These are phyloP conservation scores for Drosophila hydei DNA, from an alignment of 1,140 invertebrate genomes.

Conservation along the genomic window DNA sequence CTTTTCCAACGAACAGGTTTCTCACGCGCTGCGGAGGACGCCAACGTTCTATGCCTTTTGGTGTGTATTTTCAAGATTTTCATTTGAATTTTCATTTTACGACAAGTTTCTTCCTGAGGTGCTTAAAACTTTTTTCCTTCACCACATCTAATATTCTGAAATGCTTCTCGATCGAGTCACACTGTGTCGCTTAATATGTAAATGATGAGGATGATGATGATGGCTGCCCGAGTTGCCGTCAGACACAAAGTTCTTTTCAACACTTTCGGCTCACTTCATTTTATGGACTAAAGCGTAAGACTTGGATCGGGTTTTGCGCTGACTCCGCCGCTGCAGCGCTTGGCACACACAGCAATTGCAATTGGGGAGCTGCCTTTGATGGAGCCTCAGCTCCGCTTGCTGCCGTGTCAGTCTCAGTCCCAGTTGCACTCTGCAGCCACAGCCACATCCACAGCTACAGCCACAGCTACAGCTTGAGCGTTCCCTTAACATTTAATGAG, in stretches of 20 bases:
- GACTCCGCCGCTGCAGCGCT: slow-evolving; percentile 11
- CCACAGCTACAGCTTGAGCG: slow-evolving; percentile 4
- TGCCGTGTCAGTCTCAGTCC: slow-evolving; percentile 5
- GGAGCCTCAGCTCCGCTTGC: slow-evolving; percentile 17
- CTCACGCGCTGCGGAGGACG: slow-evolving; percentile 63
- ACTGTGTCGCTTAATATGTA: slow-evolving; percentile 28
- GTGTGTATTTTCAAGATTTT: slow-evolving; percentile 48
- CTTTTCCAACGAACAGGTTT: slow-evolving; percentile 76
- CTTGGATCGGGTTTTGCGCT: slow-evolving; percentile 33
- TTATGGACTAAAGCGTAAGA: slow-evolving; percentile 65
- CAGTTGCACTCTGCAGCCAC: neutral
- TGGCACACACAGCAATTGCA: slow-evolving; percentile 28
- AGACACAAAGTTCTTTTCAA: slow-evolving; percentile 50
- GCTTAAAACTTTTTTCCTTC: slow-evolving; percentile 42
- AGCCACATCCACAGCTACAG: neutral
- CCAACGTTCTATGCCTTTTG: slow-evolving; percentile 33
- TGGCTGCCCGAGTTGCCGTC: slow-evolving; percentile 9
- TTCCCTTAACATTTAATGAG: slow-evolving; percentile 81
- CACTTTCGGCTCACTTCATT: slow-evolving; percentile 75
- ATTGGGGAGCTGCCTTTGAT: slow-evolving; percentile 35
- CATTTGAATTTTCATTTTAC: slow-evolving; percentile 70
- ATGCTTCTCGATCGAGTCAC: slow-evolving; percentile 2
- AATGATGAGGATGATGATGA: slow-evolving; percentile 25
- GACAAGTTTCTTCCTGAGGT: slow-evolving; percentile 33
- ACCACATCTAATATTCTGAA: slow-evolving; percentile 42